Evolutionary conservation across 2,797 vertebrate species (phyloP).

Genomic region (Characodon lateralis): DNA sequence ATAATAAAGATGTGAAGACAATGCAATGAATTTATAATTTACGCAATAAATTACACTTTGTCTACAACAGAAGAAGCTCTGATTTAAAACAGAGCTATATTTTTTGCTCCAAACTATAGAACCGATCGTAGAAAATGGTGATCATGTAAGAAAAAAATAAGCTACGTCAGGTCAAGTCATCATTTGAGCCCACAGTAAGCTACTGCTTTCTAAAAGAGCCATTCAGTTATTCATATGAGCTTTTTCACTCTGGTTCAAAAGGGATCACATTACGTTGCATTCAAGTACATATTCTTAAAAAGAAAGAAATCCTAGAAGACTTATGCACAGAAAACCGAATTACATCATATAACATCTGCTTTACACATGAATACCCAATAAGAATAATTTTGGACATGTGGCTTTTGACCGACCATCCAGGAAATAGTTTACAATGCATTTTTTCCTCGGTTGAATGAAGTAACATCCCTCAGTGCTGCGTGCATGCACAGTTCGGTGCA

Average conservation of each 20-base stretch:
- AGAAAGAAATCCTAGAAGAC: slow-evolving; percentile 7
- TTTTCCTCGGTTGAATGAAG: slow-evolving; percentile 51
- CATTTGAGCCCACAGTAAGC: not conserved
- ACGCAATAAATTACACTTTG: not conserved
- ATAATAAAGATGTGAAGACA: not conserved
- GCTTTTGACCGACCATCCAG: slow-evolving; percentile 61
- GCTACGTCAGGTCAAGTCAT: not conserved
- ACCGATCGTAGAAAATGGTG: not conserved
- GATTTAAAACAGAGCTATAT: not conserved
- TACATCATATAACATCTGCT: slow-evolving; percentile 53
- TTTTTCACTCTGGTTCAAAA: not conserved
- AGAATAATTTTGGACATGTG: slow-evolving; percentile 37
- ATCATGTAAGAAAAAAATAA: not conserved
- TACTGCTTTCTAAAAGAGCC: not conserved
- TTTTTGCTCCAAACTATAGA: not conserved
- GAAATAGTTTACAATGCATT: slow-evolving; percentile 65
- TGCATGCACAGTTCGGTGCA: slow-evolving; percentile 1
- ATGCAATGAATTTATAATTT: not conserved
- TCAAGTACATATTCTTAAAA: slow-evolving; percentile 6
- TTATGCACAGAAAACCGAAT: not conserved
- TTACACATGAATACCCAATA: slow-evolving; percentile 60
- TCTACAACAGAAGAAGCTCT: not conserved
- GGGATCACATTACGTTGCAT: not conserved
- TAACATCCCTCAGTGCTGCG: slow-evolving; percentile 40
- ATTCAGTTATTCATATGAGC: not conserved